Percentiles rank a stretch among this genome's conserved stretches.
phyloP scores from a whole-genome alignment of 2,113 vertebrate species.

The Anarhynchus alexandrinus region DNA sequence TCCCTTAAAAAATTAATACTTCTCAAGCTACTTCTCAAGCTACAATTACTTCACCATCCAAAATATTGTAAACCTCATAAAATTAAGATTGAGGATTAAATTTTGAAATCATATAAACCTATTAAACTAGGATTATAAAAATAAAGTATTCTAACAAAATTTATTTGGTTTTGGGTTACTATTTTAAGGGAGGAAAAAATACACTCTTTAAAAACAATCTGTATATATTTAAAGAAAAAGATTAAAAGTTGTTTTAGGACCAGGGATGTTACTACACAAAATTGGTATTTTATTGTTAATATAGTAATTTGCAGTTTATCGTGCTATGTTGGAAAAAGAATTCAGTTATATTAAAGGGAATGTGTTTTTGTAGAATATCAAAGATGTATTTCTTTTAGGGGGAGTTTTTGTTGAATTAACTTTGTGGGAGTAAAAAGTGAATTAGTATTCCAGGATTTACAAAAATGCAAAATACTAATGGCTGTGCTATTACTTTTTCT shows the following conservation, averaged over 20 bases:
- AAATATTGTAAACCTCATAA: neutral
- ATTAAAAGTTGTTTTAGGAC: neutral
- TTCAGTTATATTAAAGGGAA: neutral
- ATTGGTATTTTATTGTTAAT: neutral
- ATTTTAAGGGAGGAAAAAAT: neutral
- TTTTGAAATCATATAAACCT: neutral
- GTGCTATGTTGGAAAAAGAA: neutral
- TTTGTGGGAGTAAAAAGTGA: neutral
- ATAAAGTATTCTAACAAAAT: neutral
- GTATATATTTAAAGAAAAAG: rapidly evolving
- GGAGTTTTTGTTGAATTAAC: neutral
- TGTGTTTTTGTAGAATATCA: neutral
- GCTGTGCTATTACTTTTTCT: neutral
- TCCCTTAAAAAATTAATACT: neutral
- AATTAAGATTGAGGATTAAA: neutral
- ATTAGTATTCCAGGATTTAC: neutral
- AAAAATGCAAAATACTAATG: neutral
- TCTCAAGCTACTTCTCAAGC: too few species aligned
- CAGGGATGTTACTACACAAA: neutral
- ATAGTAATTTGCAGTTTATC: neutral
- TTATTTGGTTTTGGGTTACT: neutral
- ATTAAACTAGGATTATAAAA: neutral
- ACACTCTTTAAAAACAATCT: neutral
- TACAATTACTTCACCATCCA: neutral
- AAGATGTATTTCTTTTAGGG: neutral